These are phyloP conservation scores for Ibidorhyncha struthersii DNA, from an alignment of 2,113 vertebrate species.

Conservation along the genomic window DNA sequence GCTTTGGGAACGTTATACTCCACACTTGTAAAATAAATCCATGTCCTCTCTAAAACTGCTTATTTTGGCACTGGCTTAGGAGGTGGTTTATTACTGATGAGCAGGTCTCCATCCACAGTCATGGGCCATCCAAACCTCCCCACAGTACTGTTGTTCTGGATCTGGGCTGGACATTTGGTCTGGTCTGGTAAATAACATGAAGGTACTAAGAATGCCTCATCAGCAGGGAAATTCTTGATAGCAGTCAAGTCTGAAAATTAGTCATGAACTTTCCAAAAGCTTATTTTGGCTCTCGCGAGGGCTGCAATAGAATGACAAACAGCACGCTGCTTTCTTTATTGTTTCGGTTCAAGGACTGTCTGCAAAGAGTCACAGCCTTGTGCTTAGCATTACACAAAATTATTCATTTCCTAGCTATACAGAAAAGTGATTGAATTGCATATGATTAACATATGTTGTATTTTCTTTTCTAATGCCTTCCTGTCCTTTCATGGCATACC, in stretches of 20 bases:
- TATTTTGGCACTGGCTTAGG: background rate
- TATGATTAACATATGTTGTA: slow-evolving; percentile 15
- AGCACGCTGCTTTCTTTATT: slow-evolving; percentile 2
- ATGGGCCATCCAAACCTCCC: background rate
- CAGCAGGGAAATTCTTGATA: background rate
- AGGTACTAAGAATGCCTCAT: background rate
- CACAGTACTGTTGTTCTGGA: background rate
- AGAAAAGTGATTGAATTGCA: slow-evolving; percentile 29
- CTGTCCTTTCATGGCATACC: background rate
- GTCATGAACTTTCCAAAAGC: background rate
- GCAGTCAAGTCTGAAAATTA: slow-evolving; percentile 2
- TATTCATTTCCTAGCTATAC: slow-evolving; percentile 26
- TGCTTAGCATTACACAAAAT: slow-evolving; percentile 16
- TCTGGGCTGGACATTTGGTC: background rate
- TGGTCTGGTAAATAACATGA: background rate
- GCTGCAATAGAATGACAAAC: background rate
- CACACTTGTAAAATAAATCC: background rate
- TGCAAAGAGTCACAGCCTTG: slow-evolving; percentile 5
- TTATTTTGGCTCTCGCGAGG: background rate
- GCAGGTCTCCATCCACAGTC: background rate
- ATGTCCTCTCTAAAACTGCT: background rate
- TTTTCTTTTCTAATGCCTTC: slow-evolving; percentile 31
- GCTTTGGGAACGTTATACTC: background rate
- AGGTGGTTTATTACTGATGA: background rate
- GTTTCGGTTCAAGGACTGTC: slow-evolving; percentile 45